Conservation (phyloP, 2,113 vertebrate species). For the Pteruthius melanotis region DNA sequence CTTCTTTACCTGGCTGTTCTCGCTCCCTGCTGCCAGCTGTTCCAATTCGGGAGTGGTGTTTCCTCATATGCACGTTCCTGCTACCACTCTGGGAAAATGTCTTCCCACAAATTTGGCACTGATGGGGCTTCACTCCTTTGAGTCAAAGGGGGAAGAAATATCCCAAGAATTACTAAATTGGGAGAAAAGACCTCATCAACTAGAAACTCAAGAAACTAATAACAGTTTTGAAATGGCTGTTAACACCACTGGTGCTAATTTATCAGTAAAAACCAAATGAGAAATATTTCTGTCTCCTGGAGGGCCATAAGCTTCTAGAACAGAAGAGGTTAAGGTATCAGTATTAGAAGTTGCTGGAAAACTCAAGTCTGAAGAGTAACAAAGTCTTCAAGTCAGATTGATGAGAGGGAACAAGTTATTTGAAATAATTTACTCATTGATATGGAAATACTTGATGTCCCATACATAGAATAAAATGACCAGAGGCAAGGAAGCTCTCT, state of each 20-base stretch:
- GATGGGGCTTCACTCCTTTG: constrained; percentile 95
- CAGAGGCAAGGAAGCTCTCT: background rate
- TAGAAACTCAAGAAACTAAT: background rate
- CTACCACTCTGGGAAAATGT: constrained; percentile 98
- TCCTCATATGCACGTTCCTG: constrained; percentile 95
- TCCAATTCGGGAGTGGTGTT: constrained; percentile 82
- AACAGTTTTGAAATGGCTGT: background rate
- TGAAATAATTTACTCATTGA: background rate
- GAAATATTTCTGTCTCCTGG: background rate
- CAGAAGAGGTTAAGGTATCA: background rate
- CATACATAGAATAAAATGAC: background rate
- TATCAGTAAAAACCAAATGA: background rate
- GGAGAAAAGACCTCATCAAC: background rate
- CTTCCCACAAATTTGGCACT: constrained; percentile 93
- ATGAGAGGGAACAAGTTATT: background rate
- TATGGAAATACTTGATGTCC: background rate
- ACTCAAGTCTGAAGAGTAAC: background rate
- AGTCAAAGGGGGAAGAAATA: background rate
- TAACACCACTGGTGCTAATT: background rate
- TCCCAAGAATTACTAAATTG: background rate
- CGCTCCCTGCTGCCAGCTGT: constrained; percentile 72
- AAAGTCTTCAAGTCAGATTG: background rate
- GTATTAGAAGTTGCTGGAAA: background rate
- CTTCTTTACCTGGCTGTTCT: constrained; percentile 73
- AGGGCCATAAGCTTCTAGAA: background rate